A percentile compares a stretch with the other conserved stretches of the same genome.
Evolutionary conservation across 1,140 invertebrate genomes (phyloP).

Genomic region (Drosophila neocordata): DNA sequence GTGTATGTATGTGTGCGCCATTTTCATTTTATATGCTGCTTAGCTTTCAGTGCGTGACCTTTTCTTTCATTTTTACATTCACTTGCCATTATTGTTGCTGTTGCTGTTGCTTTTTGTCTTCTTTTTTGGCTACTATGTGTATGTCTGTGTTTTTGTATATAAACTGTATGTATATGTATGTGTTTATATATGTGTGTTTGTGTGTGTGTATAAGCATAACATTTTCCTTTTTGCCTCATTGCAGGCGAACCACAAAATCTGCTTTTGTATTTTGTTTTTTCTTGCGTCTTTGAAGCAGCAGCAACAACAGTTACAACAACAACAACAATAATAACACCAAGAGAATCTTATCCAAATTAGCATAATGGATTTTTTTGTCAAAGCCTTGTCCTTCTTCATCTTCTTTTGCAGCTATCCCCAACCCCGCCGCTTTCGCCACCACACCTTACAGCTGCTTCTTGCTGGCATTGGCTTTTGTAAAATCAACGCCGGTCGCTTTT

Average conservation of each 20-base stretch:
- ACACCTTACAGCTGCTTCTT: not conserved
- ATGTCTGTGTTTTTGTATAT: not conserved
- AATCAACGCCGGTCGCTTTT: conserved; percentile 45
- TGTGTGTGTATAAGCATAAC: conserved; percentile 49
- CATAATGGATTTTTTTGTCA: conserved; percentile 80
- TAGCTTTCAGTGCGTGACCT: conserved; percentile 78
- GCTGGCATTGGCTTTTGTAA: conserved; percentile 49
- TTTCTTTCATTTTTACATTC: conserved; percentile 76
- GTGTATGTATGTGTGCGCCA: conserved; percentile 52
- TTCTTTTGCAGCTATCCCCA: not conserved
- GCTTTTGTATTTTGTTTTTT: conserved; percentile 58
- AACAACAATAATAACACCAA: conserved; percentile 40
- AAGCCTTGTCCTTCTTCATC: conserved; percentile 40
- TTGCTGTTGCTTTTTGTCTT: conserved; percentile 37
- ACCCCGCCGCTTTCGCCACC: not conserved
- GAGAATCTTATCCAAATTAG: conserved; percentile 69
- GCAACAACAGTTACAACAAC: conserved; percentile 4
- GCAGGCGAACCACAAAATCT: conserved; percentile 58
- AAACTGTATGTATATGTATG: not conserved
- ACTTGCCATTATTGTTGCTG: conserved; percentile 44
- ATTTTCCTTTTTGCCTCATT: conserved; percentile 54
- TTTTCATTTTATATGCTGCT: conserved; percentile 77
- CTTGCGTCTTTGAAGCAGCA: conserved; percentile 65
- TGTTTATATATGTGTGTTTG: conserved; percentile 5
- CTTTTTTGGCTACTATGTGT: not conserved